Base-by-base conservation (phyloP, 2,888 invertebrate genomes). In the Drosophila mimica region DNA sequence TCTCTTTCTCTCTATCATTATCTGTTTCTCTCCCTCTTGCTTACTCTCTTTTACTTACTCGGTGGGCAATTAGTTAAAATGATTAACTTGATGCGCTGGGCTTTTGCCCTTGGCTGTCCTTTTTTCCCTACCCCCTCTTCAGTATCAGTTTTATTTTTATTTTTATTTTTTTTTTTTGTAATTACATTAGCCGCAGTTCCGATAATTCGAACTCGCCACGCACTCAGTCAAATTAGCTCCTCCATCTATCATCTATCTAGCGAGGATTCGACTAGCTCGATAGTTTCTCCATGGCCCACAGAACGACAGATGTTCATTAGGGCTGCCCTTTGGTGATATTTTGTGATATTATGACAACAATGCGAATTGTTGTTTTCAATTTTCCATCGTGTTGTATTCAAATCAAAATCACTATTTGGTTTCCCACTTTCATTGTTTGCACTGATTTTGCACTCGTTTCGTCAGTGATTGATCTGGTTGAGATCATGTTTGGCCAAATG, bases 181-280 rank as follows among this genome's bases (percentile, higher is more conserved):
- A 92, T 92, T 91, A 91, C 91, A 88, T 91, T 91, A 89, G 88
- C 76, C 88, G 75, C 70, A 72, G 65, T 67, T 86, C 59, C 88
- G 85, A 90, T 85, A 83, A 90, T 87, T 81, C 68, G 49, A 69
- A 66, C 74, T 86, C 74, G 81, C 87, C 74, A 87, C 75, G 88
- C 91, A 89, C 85, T 89, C 89, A 79, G 73, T 90, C 89, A 90
- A 89, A 90, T 90, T 90, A 81, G 64, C 74, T 79, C 38, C 75
- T 56, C 76, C 89, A 86, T 86, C 85, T 86, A 86, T 86, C 85
- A 90, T 79, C 79, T 67, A 74, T 69, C 68, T 64, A 3, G 46
- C 28, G 38, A 33, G 58, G 79, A 69, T 64, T 57, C 68, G 68
- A 66, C 58, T 59, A 60, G 59, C 64, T 17, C 28, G 13, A 34